A percentile compares a stretch with the other conserved stretches of the same genome.
phyloP scores from a whole-genome alignment of 2,797 vertebrate genomes.

The Xerus rutilus region DNA sequence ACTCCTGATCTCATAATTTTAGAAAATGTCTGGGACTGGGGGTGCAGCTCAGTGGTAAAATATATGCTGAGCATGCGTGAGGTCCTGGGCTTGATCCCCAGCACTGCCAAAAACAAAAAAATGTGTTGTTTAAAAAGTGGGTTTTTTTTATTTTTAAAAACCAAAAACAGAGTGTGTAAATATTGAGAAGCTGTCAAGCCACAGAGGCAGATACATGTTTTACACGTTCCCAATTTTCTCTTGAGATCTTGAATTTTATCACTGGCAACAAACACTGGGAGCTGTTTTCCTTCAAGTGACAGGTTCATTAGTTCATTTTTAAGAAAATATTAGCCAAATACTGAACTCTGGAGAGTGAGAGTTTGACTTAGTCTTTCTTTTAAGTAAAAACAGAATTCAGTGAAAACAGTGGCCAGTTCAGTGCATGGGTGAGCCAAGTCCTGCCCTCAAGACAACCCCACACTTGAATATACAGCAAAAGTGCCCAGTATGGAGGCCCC shows the following conservation, averaged over 20 bases:
- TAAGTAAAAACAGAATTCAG: not conserved
- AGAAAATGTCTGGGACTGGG: too few relatives aligned
- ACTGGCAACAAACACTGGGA: not conserved
- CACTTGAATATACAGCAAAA: not conserved
- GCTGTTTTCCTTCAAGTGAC: not conserved
- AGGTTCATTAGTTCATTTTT: not conserved
- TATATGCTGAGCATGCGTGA: too few relatives aligned
- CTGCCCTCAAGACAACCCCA: not conserved
- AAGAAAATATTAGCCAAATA: not conserved
- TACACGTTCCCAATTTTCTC: not conserved
- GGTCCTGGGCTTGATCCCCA: not conserved
- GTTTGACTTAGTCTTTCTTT: not conserved
- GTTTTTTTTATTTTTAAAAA: too few relatives aligned
- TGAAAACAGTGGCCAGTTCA: too few relatives aligned
- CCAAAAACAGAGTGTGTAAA: not conserved
- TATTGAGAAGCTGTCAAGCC: not conserved
- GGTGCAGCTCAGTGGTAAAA: too few relatives aligned
- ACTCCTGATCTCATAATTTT: not conserved
- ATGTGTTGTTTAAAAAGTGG: too few relatives aligned
- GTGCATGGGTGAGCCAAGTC: not conserved
- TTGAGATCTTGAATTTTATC: conserved; percentile 34
- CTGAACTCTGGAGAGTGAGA: not conserved
- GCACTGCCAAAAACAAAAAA: not conserved
- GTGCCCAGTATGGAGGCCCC: not conserved
- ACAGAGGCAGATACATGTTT: not conserved